Conservation (phyloP, 2,888 invertebrate genomes). For the Acanthopleura granulata region DNA sequence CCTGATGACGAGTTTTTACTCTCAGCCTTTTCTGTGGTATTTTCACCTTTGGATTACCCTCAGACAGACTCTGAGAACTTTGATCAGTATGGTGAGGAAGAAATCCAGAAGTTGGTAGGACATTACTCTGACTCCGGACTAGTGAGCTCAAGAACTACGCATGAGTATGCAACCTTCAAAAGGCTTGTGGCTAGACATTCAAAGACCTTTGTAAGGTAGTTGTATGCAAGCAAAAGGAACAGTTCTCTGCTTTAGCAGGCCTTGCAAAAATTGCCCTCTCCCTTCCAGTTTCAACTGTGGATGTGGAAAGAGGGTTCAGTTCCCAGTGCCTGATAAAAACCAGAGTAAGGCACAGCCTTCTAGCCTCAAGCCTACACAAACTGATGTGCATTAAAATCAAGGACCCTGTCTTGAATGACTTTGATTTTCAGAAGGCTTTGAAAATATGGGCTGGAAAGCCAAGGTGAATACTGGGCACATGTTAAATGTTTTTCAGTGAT, state of each 20-base stretch:
- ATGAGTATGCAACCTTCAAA: neutral
- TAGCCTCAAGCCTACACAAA: neutral
- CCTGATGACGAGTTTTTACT: neutral
- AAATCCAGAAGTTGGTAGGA: no score
- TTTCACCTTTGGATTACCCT: neutral
- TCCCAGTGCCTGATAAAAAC: neutral
- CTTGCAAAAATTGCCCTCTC: slow-evolving; percentile 1
- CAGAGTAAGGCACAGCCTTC: neutral
- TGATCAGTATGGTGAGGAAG: no score
- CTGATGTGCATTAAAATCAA: no score
- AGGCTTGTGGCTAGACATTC: neutral
- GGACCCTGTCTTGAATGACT: no score
- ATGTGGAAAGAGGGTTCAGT: neutral
- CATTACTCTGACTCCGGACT: no score
- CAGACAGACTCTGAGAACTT: neutral
- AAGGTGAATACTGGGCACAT: no score
- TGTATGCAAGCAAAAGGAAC: no score
- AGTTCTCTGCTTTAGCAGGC: neutral
- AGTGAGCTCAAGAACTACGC: neutral
- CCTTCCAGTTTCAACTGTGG: neutral
- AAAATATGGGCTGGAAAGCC: no score
- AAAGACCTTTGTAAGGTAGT: slow-evolving; percentile 4
- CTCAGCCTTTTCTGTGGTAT: neutral
- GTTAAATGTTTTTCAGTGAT: no score
- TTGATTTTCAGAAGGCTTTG: no score